These are phyloP conservation scores for Syngnathoides biaculeatus DNA, from an alignment of 2,113 vertebrate genomes.

Conservation along the genomic window DNA sequence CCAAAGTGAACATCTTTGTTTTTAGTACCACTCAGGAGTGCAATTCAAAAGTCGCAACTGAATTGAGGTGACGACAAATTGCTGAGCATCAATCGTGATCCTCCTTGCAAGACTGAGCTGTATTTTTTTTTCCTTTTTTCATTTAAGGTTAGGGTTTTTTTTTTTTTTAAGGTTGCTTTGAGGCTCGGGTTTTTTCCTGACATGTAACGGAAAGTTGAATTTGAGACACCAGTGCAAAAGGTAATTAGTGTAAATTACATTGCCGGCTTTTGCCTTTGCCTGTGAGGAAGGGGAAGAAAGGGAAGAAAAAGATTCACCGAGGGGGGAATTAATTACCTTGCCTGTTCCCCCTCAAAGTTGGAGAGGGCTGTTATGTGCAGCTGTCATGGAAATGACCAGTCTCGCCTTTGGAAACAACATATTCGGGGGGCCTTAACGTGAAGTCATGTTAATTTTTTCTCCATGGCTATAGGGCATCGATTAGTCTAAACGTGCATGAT, in stretches of 20 bases:
- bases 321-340: conserved; percentile 70
- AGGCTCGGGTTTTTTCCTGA: conserved; percentile 29
- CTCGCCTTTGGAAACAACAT: conserved; percentile 49
- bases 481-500: conserved; percentile 43
- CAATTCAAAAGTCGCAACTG: conserved; percentile 14
- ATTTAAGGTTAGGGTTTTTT: conserved; percentile 28
- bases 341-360: conserved; percentile 56
- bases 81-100: neutral
- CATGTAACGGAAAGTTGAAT: conserved; percentile 68
- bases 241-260: conserved; percentile 72
- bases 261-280: conserved; percentile 54
- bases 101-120: conserved; percentile 9
- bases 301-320: conserved; percentile 55
- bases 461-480: conserved; percentile 26
- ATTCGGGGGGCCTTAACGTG: conserved; percentile 30
- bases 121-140: conserved; percentile 22
- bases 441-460: conserved; percentile 49
- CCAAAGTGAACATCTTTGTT: conserved; percentile 26
- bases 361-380: conserved; percentile 54
- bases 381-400: conserved; percentile 61
- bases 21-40: neutral
- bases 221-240: conserved; percentile 64
- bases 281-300: conserved; percentile 48
- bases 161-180: no score
- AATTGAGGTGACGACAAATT: neutral